Evolutionary conservation across 2,113 vertebrate genomes (phyloP).

Genomic region (Thamnophis sirtalis): DNA sequence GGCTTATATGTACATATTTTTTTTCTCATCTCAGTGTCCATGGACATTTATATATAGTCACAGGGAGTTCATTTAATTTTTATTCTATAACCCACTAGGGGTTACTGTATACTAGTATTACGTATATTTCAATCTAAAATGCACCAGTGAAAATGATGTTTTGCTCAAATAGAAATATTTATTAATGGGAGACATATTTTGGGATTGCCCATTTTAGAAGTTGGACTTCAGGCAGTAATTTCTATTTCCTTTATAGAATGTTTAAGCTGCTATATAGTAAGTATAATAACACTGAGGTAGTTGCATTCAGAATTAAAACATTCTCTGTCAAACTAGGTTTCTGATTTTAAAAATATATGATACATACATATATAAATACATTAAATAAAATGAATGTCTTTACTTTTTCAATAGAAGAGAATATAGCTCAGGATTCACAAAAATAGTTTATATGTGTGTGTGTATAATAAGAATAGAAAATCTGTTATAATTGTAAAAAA

Average conservation of each 20-base stretch:
- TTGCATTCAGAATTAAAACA: background rate
- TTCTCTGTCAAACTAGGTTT: background rate
- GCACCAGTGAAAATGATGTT: background rate
- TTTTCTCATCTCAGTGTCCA: background rate
- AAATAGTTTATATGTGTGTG: background rate
- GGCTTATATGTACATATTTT: background rate
- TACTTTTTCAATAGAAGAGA: background rate
- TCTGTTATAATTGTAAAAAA: background rate
- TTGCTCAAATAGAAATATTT: background rate
- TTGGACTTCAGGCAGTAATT: background rate
- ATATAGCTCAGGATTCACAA: background rate
- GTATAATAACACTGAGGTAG: background rate
- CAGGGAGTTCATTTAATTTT: background rate
- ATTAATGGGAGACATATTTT: background rate
- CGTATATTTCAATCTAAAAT: background rate
- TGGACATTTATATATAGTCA: background rate
- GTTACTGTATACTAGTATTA: background rate
- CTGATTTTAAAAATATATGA: background rate
- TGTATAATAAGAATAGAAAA: background rate
- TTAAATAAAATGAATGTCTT: background rate
- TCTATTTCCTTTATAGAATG: background rate
- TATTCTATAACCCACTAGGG: background rate
- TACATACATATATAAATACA: too few relatives aligned
- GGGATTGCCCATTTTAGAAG: background rate
- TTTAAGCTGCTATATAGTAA: background rate